These are phyloP conservation scores for Zosterops lateralis DNA, from an alignment of 2,113 vertebrate species.

Conservation along the genomic window DNA sequence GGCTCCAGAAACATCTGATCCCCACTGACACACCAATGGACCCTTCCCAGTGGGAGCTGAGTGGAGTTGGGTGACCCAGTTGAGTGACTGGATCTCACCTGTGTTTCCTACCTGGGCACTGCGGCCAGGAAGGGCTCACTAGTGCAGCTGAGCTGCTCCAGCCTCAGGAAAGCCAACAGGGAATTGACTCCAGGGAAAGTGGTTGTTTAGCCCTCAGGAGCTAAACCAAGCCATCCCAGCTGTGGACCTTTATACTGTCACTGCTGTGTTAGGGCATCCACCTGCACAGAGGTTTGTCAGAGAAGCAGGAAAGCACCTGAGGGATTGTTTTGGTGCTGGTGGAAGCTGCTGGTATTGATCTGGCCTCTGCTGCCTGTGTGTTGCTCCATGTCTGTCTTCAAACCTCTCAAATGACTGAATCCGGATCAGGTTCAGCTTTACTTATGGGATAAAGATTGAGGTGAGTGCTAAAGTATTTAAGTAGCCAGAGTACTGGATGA, in stretches of 20 bases:
- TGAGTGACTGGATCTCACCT: background rate
- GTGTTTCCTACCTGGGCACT: background rate
- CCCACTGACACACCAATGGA: background rate
- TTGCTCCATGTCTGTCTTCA: background rate
- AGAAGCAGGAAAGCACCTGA: background rate
- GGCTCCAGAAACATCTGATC: background rate
- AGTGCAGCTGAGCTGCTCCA: rapidly evolving
- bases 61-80: background rate
- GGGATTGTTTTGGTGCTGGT: background rate
- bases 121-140: background rate
- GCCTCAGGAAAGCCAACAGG: rapidly evolving
- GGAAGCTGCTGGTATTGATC: background rate
- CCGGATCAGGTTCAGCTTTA: background rate
- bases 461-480: background rate
- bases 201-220: background rate
- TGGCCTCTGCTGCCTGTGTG: background rate
- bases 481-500: background rate
- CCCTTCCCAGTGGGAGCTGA: background rate
- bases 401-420: background rate
- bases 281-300: background rate
- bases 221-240: background rate
- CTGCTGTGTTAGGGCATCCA: rapidly evolving
- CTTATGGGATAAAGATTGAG: background rate
- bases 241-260: background rate
- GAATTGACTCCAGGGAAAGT: background rate